phyloP scores from a whole-genome alignment of 2,888 invertebrate genomes.

The Watsonalla cultraria region DNA sequence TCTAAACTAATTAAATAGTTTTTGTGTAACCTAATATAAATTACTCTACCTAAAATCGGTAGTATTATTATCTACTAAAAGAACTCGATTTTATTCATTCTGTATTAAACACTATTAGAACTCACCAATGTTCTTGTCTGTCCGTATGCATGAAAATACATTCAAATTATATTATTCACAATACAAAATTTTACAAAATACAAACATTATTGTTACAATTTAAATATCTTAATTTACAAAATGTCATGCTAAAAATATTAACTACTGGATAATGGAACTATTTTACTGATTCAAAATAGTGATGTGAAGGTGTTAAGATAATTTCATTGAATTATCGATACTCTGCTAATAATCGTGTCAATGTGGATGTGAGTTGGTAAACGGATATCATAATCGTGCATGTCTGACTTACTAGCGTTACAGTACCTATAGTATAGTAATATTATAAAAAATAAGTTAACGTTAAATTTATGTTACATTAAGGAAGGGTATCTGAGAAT shows the following conservation, averaged over 20 bases:
- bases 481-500: no score
- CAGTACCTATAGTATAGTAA: no score
- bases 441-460: no score
- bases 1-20: no score
- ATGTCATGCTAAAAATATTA: neutral
- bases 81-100: no score
- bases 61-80: constrained; percentile 3
- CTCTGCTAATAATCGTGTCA: neutral
- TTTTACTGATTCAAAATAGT: neutral
- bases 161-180: constrained; percentile 30
- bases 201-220: constrained; percentile 2
- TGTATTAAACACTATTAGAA: no score
- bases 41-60: no score
- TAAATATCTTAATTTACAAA: constrained; percentile 1
- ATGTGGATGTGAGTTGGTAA: neutral
- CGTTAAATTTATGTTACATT: no score
- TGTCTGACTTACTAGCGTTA: neutral
- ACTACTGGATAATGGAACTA: neutral
- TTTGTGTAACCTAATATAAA: no score
- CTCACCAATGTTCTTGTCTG: constrained; percentile 76
- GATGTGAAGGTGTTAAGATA: neutral
- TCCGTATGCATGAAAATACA: constrained; percentile 67
- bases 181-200: constrained; percentile 12
- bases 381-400: neutral
- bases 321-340: neutral